A percentile compares a stretch with the other conserved stretches of the same genome.
phyloP scores from a whole-genome alignment of 2,797 vertebrate species.

The Paratrypauchen microcephalus region DNA sequence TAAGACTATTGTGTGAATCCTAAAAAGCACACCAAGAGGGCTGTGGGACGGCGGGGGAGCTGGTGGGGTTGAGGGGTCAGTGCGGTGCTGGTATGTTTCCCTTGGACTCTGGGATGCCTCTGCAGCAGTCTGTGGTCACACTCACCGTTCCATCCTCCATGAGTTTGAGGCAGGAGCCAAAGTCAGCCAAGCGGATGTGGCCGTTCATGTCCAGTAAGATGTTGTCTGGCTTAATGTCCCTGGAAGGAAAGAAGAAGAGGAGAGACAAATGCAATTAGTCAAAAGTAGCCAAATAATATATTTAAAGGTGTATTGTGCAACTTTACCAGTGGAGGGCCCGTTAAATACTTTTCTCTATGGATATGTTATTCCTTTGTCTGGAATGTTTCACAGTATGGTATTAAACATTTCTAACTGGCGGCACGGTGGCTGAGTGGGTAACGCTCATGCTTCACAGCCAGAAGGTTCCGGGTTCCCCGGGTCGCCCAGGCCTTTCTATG shows the following conservation, averaged over 20 bases:
- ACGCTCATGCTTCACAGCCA: too few relatives aligned
- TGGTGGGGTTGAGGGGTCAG: constrained; percentile 57
- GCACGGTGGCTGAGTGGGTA: too few relatives aligned
- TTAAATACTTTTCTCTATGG: neutral
- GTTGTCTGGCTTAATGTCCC: constrained; percentile 98
- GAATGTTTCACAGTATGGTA: too few relatives aligned
- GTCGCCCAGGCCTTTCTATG: too few relatives aligned
- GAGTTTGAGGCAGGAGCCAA: constrained; percentile 96
- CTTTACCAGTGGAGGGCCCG: neutral
- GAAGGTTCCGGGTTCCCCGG: too few relatives aligned
- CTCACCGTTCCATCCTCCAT: constrained; percentile 97
- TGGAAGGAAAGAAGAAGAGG: constrained; percentile 59
- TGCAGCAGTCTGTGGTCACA: constrained; percentile 56
- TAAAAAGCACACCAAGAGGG: constrained; percentile 45
- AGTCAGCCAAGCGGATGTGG: constrained; percentile 97
- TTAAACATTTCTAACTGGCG: too few relatives aligned
- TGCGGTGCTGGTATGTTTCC: constrained; percentile 68
- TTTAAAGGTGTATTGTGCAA: neutral
- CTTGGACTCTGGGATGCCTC: constrained; percentile 58
- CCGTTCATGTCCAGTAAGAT: constrained; percentile 98
- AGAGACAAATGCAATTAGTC: constrained; percentile 11
- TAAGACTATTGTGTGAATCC: constrained; percentile 42
- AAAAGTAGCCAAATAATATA: neutral
- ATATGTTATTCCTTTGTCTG: neutral
- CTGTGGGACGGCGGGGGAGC: constrained; percentile 56